Evolutionary conservation across 2,888 invertebrate species (phyloP).

Genomic region (Ophonus ardosiacus): DNA sequence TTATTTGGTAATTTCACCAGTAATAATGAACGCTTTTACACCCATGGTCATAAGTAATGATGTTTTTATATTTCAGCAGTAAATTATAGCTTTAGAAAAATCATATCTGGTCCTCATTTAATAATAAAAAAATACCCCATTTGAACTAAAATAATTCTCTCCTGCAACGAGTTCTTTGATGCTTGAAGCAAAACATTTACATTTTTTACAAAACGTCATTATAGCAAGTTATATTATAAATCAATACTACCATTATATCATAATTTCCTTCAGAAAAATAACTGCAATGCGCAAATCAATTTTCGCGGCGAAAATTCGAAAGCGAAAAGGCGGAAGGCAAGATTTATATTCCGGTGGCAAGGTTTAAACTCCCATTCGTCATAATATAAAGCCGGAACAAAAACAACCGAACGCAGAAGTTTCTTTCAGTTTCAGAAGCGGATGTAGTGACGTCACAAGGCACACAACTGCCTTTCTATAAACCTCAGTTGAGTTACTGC

Average conservation of each 20-base stretch:
- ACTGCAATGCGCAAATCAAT: constrained; percentile 9
- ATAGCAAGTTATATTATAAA: neutral
- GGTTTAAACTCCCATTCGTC: constrained; percentile 24
- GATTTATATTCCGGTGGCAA: constrained; percentile 21
- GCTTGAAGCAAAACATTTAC: neutral
- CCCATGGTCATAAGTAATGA: no score
- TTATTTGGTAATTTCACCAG: no score
- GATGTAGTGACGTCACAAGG: constrained; percentile 29
- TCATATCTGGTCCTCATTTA: no score
- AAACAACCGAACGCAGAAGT: constrained; percentile 11
- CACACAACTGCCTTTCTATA: constrained; percentile 20
- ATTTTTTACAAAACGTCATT: neutral
- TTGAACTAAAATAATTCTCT: no score
- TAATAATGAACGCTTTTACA: no score
- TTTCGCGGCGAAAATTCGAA: constrained; percentile 6
- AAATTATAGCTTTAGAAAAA: no score
- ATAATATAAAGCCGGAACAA: constrained; percentile 22
- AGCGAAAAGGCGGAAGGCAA: constrained; percentile 3
- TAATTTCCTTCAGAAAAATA: neutral
- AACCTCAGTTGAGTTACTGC: constrained; percentile 33
- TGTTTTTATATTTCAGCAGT: no score
- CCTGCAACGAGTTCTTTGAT: neutral
- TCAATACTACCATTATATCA: neutral
- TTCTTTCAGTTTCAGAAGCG: constrained; percentile 28
- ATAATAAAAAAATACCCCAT: no score